These are phyloP conservation scores for Eristalis tenax DNA, from an alignment of 2,888 invertebrate species.

Conservation along the genomic window DNA sequence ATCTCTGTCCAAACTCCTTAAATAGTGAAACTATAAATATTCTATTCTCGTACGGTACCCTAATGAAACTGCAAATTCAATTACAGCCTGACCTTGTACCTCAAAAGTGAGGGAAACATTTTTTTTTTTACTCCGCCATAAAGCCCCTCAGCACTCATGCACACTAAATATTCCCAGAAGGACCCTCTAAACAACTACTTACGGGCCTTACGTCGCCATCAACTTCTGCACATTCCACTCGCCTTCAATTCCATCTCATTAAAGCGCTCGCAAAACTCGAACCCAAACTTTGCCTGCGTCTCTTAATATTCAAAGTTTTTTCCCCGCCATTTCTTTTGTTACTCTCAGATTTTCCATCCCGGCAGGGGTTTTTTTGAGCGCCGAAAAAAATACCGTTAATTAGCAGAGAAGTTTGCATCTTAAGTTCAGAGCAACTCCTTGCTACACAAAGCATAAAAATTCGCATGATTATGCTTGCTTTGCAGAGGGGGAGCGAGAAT, in stretches of 20 bases:
- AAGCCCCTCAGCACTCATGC: too few species aligned
- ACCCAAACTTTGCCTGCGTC: neutral
- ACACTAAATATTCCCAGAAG: neutral
- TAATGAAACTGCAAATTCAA: too few species aligned
- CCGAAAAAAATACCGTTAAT: neutral
- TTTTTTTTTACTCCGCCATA: too few species aligned
- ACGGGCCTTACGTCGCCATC: neutral
- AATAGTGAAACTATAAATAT: too few species aligned
- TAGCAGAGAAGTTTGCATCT: neutral
- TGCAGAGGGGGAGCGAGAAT: neutral
- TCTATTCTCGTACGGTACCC: too few species aligned
- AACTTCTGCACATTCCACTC: neutral
- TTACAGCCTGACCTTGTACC: too few species aligned
- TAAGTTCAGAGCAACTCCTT: neutral
- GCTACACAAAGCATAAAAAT: neutral
- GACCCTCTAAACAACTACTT: neutral
- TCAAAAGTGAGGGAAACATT: too few species aligned
- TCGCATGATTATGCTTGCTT: too few species aligned
- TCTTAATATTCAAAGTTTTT: neutral
- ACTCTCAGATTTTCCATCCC: neutral
- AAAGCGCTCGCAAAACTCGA: neutral
- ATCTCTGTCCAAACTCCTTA: too few species aligned
- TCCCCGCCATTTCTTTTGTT: neutral
- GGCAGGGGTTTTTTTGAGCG: neutral
- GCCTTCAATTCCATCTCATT: neutral